Conservation (phyloP, 2,113 vertebrate genomes). For the Proteles cristata region DNA sequence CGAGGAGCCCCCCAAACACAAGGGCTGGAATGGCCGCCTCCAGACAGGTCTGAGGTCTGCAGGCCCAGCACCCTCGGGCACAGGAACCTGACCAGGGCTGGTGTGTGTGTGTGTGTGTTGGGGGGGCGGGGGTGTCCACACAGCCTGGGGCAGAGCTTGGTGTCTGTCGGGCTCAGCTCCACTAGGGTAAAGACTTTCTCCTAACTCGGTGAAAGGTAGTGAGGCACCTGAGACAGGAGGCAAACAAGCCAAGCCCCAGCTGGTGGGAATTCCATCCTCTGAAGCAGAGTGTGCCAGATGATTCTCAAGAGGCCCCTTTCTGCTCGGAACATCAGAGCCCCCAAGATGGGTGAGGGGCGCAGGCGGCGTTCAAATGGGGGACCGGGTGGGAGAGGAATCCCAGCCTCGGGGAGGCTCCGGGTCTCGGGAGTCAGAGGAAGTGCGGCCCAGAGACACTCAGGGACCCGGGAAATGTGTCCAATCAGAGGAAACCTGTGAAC, state of each 20-base stretch:
- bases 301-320: not conserved
- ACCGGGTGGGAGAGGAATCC: not conserved
- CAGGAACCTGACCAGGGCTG: no score
- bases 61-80: not conserved
- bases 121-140: not conserved
- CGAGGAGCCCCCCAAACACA: not conserved
- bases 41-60: not conserved
- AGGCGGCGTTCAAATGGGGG: not conserved
- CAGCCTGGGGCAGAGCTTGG: not conserved
- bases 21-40: not conserved
- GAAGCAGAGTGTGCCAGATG: not conserved
- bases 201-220: not conserved
- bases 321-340: not conserved
- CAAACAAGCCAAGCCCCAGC: not conserved
- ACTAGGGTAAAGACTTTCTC: not conserved
- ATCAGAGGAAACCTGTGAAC: not conserved
- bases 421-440: accelerated
- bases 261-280: not conserved
- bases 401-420: not conserved
- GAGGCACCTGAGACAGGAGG: not conserved
- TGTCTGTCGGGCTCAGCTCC: not conserved
- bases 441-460: accelerated
- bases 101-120: no score
- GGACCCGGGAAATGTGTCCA: not conserved
- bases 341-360: not conserved